Base-by-base conservation (phyloP, 2,888 invertebrate genomes). In the Malthinus seriepunctatus region DNA sequence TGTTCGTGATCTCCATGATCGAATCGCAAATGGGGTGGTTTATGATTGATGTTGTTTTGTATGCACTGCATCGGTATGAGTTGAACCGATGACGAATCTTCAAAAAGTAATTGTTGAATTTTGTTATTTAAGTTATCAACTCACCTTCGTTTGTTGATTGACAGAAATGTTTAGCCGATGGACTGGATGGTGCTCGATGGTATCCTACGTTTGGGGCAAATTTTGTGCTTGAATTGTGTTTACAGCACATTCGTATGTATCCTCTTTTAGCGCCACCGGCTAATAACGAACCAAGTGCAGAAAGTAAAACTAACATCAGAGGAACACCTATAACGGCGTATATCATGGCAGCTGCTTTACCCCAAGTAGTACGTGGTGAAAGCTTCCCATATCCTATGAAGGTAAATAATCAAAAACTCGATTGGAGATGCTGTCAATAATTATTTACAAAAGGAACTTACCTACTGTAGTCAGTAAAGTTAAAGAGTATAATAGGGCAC, bases 321-420 rank as follows among this genome's bases (percentile, higher is more conserved):
- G 95, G 95, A 48, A 95, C 93, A 9, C 94, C 94, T 56, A 94
- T 84, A 53, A 93, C 85, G 10, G 94, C 93, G 76, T 95, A 95
- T 35, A 92, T 82, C 72, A 95, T 93, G 3, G 94, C 93, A 11
- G 91, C 88, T 31, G 92, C 85, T 75, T 93, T 89, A 3, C 94
- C 94, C 31, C 88, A 84, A 9, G 90, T 85, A 8, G 94, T 94
- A 67, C 88, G 86, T 0, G 94, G 94, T 1, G 93, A 89, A 15
- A 93, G 85, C 76, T 91, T 91, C 47, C 93, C 93, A 76, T 93
- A 93, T 64, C 94, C 93, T 93, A 76, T 4, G 74, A 48, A 39
- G 44, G 10, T 8, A 44, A 44, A 23, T 23, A 23, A 23, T 23
- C n/a, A n/a, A n/a, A 23, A 2, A 23, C 23, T 15, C 15, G 14